Evolutionary conservation across 2,113 vertebrate species (phyloP), one percentile per base, ranked within the genome.

Genomic region (Indri indri): DNA sequence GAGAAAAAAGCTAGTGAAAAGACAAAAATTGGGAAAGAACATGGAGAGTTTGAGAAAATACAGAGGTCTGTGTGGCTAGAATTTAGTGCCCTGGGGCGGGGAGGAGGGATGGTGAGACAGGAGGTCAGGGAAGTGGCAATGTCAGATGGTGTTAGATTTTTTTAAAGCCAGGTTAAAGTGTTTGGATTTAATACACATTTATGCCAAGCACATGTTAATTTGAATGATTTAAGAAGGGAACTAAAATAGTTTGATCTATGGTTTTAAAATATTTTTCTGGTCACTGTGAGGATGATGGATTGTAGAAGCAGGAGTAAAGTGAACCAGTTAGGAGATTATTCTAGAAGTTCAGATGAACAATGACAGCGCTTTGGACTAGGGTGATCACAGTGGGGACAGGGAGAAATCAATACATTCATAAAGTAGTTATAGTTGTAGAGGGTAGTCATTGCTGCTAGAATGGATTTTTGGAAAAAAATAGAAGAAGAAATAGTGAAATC

Each of bases 71-170:
- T 13, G 20, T 32, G 10, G 2, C 13, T 25, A 89, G 52, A 82
- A 74, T 86, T 65, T 45, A 59, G 59, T 50, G 8, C 5, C 2
- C 0, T 12, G 7, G n/a, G 8, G 0, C 37, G 2, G 2, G 32
- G 59, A 71, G 8, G 20, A 10, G 32, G 5, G 34, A 47, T 32
- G 37, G 6, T 27, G 59, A 70, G 30, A 32, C 8, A 17, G 17
- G 4, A 47, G 5, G 13, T 40, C 7, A 84, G 74, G 30, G 17
- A 83, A 61, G 40, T 65, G 27, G 18, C 47, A 73, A 23, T 50
- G 8, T 27, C 25, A 25, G 52, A 27, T 59, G 23, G 61, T 14
- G 13, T 22, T 85, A 47, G 32, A 12, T 32, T 61, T 83, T 52
- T 57, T 65, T 57, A n/a, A 79, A 79, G 13, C 6, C 37, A 50